phyloP scores from a whole-genome alignment of 2,888 invertebrate species.

The Orthosia incerta region DNA sequence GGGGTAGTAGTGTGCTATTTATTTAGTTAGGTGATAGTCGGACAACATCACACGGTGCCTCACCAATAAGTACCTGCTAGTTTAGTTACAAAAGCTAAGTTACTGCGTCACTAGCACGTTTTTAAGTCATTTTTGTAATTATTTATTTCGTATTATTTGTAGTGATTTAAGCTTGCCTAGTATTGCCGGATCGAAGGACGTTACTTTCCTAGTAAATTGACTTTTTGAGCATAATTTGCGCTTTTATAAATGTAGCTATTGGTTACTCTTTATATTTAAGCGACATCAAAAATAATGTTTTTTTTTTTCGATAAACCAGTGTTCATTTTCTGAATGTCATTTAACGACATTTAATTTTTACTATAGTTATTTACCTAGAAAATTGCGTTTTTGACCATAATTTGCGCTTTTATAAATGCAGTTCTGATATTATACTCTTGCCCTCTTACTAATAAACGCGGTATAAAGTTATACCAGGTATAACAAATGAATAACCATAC shows the following conservation, averaged over 20 bases:
- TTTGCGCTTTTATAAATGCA: conserved; percentile 13
- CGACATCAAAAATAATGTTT: not conserved
- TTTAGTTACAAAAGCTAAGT: conserved; percentile 66
- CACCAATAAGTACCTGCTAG: conserved; percentile 86
- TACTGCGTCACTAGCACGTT: conserved; percentile 40
- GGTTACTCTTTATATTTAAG: not conserved
- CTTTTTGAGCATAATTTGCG: conserved; percentile 20
- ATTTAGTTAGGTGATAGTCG: conserved; percentile 59
- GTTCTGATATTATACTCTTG: too few species aligned
- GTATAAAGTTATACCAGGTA: too few species aligned
- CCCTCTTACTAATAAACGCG: too few species aligned
- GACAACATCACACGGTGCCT: conserved; percentile 83
- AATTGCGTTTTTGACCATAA: conserved; percentile 1
- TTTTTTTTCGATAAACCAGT: not conserved
- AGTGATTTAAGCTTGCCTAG: conserved; percentile 54
- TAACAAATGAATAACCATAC: too few species aligned
- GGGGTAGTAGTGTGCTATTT: conserved; percentile 62
- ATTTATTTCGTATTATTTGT: conserved; percentile 53
- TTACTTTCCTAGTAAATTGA: not conserved
- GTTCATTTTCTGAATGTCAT: conserved; percentile 6
- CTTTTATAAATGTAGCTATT: conserved; percentile 11
- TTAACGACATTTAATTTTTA: not conserved
- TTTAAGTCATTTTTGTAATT: conserved; percentile 54
- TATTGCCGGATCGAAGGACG: conserved; percentile 24
- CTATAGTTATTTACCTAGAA: not conserved